Base-by-base conservation (phyloP, 1,140 invertebrate species). In the Drosophila pseudoananassae region DNA sequence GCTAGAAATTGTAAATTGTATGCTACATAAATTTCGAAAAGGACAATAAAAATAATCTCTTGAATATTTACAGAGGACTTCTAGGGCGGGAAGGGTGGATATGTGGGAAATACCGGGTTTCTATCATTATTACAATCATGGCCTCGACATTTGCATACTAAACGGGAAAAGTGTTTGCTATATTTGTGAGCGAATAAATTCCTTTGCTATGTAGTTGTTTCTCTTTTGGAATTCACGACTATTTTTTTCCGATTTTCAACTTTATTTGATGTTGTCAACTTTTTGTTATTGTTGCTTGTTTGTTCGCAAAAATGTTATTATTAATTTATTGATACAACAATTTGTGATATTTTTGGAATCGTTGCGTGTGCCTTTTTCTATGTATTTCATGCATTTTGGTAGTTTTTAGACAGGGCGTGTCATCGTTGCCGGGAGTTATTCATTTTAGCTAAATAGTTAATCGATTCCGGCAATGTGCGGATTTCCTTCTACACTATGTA, bases 281-380 rank as follows among this genome's bases (percentile, higher is more conserved):
- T 58, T 84, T 83, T 61, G 59, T 47, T 57, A 29, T 31, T 33
- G 59, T 31, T 20, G 50, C 14, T 36, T 27, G 23, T 63, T 40
- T 59, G 56, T 75, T 76, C 76, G 54, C 64, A 66, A 59, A 74
- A 58, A 68, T 69, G 73, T 81, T 73, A 77, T 78, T 87, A 87
- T 64, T 69, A 75, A 82, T 85, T 77, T 76, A 76, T 76, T 76
- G 78, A 73, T 73, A 73, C 76, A 81, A 73, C 61, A 77, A 63
- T 85, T 70, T 79, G 65, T 56, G 76, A 72, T 78, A 83, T 87
- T 77, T 66, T 71, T 71, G 60, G 58, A 82, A 68, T 82, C 65
- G 70, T 68, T 73, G 81, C 59, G 54, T 78, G 73, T 74, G 38
- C 29, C 55, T 63, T 50, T 56, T 75, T 60, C 77, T 81, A 78